A percentile compares a stretch with the other conserved stretches of the same genome.
Evolutionary conservation across 2,113 vertebrate species (phyloP).

Genomic region (Mustela lutreola): DNA sequence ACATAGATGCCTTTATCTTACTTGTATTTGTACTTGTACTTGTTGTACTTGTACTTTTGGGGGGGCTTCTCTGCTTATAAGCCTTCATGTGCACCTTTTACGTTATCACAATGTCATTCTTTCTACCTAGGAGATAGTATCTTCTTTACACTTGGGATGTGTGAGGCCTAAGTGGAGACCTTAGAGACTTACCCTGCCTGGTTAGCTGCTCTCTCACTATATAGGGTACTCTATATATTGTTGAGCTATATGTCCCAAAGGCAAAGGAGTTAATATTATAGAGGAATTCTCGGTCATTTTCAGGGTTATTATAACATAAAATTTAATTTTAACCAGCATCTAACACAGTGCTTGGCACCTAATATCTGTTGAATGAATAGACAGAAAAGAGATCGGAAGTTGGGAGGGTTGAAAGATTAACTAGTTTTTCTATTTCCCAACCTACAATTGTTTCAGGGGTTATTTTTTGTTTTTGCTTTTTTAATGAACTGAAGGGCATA

Average conservation of each 20-base stretch:
- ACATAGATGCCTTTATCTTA: constrained; percentile 18
- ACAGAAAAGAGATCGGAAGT: background rate
- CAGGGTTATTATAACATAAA: background rate
- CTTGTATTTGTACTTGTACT: background rate
- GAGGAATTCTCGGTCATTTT: constrained; percentile 10
- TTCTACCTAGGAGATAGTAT: background rate
- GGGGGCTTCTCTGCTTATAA: background rate
- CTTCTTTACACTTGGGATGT: background rate
- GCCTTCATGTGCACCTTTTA: background rate
- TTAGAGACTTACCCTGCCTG: background rate
- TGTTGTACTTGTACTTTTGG: background rate
- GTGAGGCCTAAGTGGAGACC: background rate
- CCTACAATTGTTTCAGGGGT: background rate
- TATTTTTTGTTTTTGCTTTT: background rate
- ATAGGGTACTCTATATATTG: background rate
- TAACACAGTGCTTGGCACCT: background rate
- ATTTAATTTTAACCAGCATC: background rate
- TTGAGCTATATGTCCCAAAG: background rate
- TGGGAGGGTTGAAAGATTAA: background rate
- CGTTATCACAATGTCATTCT: background rate
- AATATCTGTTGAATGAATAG: background rate
- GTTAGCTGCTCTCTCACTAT: background rate
- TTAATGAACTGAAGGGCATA: background rate
- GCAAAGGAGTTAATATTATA: constrained; percentile 45
- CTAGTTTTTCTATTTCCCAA: constrained; percentile 4